phyloP scores from a whole-genome alignment of 2,113 vertebrate genomes.

The Puffinus mauretanicus region DNA sequence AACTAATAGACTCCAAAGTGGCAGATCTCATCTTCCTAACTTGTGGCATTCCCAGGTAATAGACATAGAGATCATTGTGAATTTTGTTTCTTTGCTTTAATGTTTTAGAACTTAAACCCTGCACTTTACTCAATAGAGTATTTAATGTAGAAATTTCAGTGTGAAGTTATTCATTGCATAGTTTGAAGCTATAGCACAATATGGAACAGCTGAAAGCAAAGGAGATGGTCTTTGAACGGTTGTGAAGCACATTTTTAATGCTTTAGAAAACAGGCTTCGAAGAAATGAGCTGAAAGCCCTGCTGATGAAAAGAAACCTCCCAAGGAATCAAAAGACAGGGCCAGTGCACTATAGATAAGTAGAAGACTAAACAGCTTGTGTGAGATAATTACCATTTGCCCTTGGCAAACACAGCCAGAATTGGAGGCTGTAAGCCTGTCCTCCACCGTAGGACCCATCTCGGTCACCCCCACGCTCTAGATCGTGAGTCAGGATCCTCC shows the following conservation, averaged over 20 bases:
- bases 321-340: not conserved
- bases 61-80: not conserved
- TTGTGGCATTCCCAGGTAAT: not conserved
- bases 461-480: not conserved
- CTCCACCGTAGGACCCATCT: not conserved
- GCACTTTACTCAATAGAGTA: not conserved
- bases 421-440: not conserved
- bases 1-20: not conserved
- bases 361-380: slow-evolving; percentile 16
- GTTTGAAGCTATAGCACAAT: not conserved
- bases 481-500: not conserved
- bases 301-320: not conserved
- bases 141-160: not conserved
- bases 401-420: not conserved
- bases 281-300: not conserved
- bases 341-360: not conserved
- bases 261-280: not conserved
- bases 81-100: not conserved
- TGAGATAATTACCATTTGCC: not conserved
- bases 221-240: not conserved
- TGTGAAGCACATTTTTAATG: not conserved
- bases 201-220: not conserved
- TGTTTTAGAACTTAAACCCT: not conserved
- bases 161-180: not conserved
- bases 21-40: not conserved